A percentile compares a stretch with the other conserved stretches of the same genome.
These are phyloP conservation scores for Drosophila recens DNA, from an alignment of 2,888 invertebrate genomes.

Conservation along the genomic window DNA sequence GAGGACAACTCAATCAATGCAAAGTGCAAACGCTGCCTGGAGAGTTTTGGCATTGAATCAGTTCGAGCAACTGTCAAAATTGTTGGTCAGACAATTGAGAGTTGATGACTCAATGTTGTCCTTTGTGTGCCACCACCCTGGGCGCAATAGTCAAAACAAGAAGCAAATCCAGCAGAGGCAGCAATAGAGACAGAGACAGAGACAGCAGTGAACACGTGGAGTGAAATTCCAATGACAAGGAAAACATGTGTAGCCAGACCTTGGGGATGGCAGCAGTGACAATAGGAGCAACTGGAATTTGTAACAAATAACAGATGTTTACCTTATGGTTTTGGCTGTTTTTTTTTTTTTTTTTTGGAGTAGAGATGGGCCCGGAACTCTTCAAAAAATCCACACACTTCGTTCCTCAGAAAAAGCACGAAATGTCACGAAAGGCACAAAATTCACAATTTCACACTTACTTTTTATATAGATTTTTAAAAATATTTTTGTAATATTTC, in stretches of 20 bases:
- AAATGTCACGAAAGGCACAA: too few relatives aligned
- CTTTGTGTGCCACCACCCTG: constrained; percentile 58
- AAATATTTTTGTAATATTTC: background rate
- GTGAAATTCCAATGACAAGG: constrained; percentile 28
- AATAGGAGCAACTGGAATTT: constrained; percentile 5
- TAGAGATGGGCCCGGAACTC: background rate
- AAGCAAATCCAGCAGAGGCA: constrained; percentile 2
- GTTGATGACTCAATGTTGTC: constrained; percentile 70
- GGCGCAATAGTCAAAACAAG: constrained; percentile 67
- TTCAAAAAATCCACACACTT: background rate
- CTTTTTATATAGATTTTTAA: background rate
- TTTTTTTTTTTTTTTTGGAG: background rate
- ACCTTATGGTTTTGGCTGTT: constrained; percentile 47
- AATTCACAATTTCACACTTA: background rate
- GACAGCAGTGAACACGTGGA: constrained; percentile 48
- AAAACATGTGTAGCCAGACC: constrained; percentile 66
- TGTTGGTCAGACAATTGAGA: constrained; percentile 50
- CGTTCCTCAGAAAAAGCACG: too few relatives aligned
- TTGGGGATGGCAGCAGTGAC: constrained; percentile 21
- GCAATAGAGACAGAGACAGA: background rate
- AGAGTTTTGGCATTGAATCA: constrained; percentile 40
- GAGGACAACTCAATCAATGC: constrained; percentile 73
- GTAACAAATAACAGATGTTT: constrained; percentile 56
- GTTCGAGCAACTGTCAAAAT: constrained; percentile 60
- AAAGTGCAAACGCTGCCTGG: constrained; percentile 56